Conservation (phyloP, 2,888 invertebrate genomes). For the Dimorphilus gyrociliatus region DNA sequence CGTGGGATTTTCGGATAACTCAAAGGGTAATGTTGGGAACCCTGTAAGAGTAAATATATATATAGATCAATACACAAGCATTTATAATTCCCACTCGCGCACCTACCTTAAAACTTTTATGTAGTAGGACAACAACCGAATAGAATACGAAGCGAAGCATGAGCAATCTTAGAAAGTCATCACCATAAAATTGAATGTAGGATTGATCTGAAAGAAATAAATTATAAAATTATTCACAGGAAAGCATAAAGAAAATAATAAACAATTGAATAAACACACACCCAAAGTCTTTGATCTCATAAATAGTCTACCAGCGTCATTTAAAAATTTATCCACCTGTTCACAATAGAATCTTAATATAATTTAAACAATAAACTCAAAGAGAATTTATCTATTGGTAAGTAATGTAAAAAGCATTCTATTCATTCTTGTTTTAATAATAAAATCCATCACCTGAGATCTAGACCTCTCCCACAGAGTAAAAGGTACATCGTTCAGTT, state of each 20-base stretch:
- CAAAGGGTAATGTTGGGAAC: slow-evolving; percentile 66
- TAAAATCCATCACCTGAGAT: slow-evolving; percentile 68
- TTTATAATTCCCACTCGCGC: background rate
- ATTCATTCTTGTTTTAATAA: too few species aligned
- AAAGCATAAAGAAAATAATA: background rate
- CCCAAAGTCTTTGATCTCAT: slow-evolving; percentile 59
- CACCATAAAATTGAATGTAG: slow-evolving; percentile 68
- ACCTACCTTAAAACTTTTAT: slow-evolving; percentile 52
- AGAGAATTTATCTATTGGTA: too few species aligned
- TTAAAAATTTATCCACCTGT: too few species aligned
- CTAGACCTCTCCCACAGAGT: slow-evolving; percentile 80
- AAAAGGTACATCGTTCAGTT: slow-evolving; percentile 64
- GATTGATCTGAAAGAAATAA: slow-evolving; percentile 33
- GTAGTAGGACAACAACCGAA: slow-evolving; percentile 69
- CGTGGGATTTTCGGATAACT: slow-evolving; percentile 72
- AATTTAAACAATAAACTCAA: too few species aligned
- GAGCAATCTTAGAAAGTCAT: slow-evolving; percentile 76
- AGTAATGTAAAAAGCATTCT: too few species aligned
- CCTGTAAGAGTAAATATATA: slow-evolving; percentile 40
- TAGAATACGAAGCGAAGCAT: slow-evolving; percentile 82
- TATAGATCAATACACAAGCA: background rate
- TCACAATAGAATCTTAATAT: too few species aligned
- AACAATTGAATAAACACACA: slow-evolving; percentile 34
- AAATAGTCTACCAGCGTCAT: slow-evolving; percentile 67
- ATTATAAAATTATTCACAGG: background rate